These are phyloP conservation scores for Matsumurasca onukii DNA, from an alignment of 1,140 invertebrate species.

Conservation along the genomic window DNA sequence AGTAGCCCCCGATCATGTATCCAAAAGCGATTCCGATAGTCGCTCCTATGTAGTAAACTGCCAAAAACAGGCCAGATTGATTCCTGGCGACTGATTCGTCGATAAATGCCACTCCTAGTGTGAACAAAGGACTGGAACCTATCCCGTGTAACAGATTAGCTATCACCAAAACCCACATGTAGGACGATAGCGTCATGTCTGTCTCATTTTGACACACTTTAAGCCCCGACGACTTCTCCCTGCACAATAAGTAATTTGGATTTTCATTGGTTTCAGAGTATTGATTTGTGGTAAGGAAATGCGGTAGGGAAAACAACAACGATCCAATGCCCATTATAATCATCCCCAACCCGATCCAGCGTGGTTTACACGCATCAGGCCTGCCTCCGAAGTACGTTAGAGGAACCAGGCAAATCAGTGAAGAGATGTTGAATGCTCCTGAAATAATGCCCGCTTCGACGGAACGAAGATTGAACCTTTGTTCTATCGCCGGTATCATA, in stretches of 20 bases:
- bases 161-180: conserved; percentile 53
- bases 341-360: conserved; percentile 74
- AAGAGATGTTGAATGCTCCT: conserved; percentile 80
- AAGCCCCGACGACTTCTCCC: too few relatives aligned
- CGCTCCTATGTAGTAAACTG: conserved; percentile 77
- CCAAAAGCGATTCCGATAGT: conserved; percentile 83
- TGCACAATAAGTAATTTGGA: too few relatives aligned
- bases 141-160: conserved; percentile 51
- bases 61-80: conserved; percentile 74
- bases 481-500: conserved; percentile 90
- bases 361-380: conserved; percentile 69
- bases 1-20: conserved; percentile 72
- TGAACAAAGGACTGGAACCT: conserved; percentile 71
- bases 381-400: conserved; percentile 84
- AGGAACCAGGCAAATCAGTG: conserved; percentile 77
- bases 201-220: not conserved
- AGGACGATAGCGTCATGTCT: conserved; percentile 33
- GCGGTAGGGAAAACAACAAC: conserved; percentile 63
- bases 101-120: conserved; percentile 72
- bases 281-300: too few relatives aligned
- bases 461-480: conserved; percentile 75
- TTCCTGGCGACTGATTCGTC: conserved; percentile 79
- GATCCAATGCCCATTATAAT: conserved; percentile 60
- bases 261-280: too few relatives aligned
- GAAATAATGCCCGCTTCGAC: conserved; percentile 78